phyloP scores from a whole-genome alignment of 2,888 invertebrate genomes.

The Trisateles emortualis region DNA sequence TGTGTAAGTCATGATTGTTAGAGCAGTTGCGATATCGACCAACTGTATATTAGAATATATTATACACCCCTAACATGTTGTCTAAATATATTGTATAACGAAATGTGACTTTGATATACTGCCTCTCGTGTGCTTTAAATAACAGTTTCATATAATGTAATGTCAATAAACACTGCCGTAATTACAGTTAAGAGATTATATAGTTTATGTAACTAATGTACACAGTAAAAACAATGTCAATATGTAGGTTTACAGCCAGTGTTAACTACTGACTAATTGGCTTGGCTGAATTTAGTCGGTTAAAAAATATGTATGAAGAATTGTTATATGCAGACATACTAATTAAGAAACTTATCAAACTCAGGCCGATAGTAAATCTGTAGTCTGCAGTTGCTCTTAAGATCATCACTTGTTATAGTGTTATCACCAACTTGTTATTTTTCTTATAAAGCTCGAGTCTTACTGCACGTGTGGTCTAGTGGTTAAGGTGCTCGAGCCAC shows the following conservation, averaged over 20 bases:
- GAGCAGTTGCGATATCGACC: not conserved
- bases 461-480: too few species aligned
- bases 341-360: too few species aligned
- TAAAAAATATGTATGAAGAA: too few species aligned
- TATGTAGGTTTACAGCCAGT: constrained; percentile 16
- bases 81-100: not conserved
- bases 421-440: too few species aligned
- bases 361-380: too few species aligned
- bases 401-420: too few species aligned
- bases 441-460: too few species aligned
- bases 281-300: too few species aligned
- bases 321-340: too few species aligned
- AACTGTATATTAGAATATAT: not conserved
- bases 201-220: constrained; percentile 26
- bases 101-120: constrained; percentile 14
- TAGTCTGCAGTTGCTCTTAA: too few species aligned
- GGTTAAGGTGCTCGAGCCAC: too few species aligned
- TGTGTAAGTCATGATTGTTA: not conserved
- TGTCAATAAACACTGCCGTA: constrained; percentile 56
- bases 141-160: constrained; percentile 35
- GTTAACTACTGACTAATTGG: too few species aligned
- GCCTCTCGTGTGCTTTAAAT: constrained; percentile 16
- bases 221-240: constrained; percentile 30
- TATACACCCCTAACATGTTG: not conserved
- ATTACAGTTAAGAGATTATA: constrained; percentile 36